phyloP scores from a whole-genome alignment of 2,113 vertebrate genomes.

The Amphiprion ocellaris region DNA sequence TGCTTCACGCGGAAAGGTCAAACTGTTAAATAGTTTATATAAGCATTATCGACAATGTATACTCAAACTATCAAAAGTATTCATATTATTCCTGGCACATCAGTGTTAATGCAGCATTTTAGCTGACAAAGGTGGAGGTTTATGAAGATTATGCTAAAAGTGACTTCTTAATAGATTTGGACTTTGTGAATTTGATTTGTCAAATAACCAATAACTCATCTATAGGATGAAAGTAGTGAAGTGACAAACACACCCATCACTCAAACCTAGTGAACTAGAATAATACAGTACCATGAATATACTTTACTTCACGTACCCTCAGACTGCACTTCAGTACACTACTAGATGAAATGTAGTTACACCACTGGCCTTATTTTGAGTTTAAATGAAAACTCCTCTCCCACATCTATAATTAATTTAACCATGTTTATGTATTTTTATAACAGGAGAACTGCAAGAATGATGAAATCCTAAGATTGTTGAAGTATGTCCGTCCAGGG shows the following conservation, averaged over 20 bases:
- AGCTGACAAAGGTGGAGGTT: no score
- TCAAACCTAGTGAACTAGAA: not conserved
- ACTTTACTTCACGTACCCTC: not conserved
- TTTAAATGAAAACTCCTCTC: not conserved
- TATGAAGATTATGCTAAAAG: no score
- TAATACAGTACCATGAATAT: not conserved
- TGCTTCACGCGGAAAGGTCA: no score
- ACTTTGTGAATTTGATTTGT: not conserved
- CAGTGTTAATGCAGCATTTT: no score
- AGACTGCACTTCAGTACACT: not conserved
- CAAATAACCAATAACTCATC: not conserved
- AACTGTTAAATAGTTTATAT: no score
- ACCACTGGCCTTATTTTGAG: not conserved
- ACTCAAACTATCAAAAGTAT: no score
- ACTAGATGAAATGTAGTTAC: no score
- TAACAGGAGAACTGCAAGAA: conserved; percentile 90
- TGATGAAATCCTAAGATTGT: conserved; percentile 89
- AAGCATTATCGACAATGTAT: no score
- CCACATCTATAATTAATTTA: not conserved
- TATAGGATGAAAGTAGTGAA: no score
- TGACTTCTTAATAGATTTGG: no score
- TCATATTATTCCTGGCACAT: no score
- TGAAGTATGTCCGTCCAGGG: conserved; percentile 91
- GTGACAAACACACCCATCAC: no score
- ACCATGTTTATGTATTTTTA: conserved; percentile 18